A percentile compares a stretch with the other conserved stretches of the same genome.
These are phyloP conservation scores for Timema podura DNA, from an alignment of 2,888 invertebrate genomes.

Conservation along the genomic window DNA sequence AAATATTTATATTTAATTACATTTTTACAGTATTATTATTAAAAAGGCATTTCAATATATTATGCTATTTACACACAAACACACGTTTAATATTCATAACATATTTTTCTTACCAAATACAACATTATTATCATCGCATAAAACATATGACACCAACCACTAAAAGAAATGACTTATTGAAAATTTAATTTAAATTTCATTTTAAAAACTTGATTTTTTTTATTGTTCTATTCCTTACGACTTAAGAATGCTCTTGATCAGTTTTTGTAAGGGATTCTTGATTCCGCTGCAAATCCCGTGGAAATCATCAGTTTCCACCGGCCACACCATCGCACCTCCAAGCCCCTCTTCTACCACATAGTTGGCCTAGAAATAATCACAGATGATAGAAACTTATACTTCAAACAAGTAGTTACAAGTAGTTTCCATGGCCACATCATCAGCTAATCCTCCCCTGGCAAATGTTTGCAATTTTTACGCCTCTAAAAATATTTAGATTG, in stretches of 20 bases:
- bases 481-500: no score
- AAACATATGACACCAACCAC: not conserved
- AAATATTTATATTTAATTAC: conserved; percentile 4
- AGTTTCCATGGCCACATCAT: not conserved
- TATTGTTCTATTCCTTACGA: conserved; percentile 15
- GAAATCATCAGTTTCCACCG: conserved; percentile 53
- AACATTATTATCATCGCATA: no score
- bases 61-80: not conserved
- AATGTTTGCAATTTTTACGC: not conserved
- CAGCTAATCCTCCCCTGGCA: not conserved
- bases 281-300: conserved; percentile 32
- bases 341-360: conserved; percentile 43
- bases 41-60: conserved; percentile 8
- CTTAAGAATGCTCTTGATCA: not conserved
- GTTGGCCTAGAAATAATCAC: conserved; percentile 37
- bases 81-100: no score
- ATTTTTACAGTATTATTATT: conserved; percentile 15
- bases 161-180: conserved; percentile 13
- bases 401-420: not conserved
- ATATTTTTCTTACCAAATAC: no score
- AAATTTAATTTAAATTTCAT: not conserved
- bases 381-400: conserved; percentile 2
- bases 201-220: conserved; percentile 7
- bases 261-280: conserved; percentile 4
- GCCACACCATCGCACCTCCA: conserved; percentile 53